Conservation (phyloP, 2,113 vertebrate species). For the Lophotis ruficrista region DNA sequence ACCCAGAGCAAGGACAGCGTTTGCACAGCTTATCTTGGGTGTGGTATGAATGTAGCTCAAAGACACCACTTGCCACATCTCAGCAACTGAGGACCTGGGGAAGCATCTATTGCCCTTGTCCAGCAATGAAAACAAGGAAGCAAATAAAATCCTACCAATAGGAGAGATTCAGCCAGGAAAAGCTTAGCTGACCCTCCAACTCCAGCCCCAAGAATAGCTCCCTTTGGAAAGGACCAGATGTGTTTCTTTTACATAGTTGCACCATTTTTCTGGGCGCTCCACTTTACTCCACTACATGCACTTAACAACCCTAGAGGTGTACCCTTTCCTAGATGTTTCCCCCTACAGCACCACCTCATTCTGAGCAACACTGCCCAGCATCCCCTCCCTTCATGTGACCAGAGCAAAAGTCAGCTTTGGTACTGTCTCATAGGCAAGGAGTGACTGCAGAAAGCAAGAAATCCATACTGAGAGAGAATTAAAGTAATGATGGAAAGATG, state of each 20-base stretch:
- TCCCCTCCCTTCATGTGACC: too few relatives aligned
- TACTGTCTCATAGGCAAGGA: background rate
- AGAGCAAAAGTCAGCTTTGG: background rate
- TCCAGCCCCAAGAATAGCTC: background rate
- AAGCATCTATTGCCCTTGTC: background rate
- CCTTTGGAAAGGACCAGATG: background rate
- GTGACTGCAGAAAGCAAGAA: background rate
- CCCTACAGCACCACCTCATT: background rate
- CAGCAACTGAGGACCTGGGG: background rate
- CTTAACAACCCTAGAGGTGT: background rate
- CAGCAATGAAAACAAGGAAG: background rate
- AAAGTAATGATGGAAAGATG: background rate
- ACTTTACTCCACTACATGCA: background rate
- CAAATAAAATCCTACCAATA: background rate
- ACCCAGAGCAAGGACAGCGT: background rate
- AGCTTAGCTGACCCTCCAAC: background rate
- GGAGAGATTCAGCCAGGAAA: background rate
- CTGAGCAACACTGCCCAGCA: background rate
- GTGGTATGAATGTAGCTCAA: background rate
- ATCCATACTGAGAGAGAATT: background rate
- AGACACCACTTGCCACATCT: background rate
- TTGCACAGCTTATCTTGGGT: background rate
- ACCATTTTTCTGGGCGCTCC: background rate
- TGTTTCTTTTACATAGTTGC: background rate
- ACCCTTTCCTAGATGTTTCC: background rate